Evolutionary conservation across 2,888 invertebrate genomes (phyloP).

Genomic region (Leptinotarsa peninsularis): DNA sequence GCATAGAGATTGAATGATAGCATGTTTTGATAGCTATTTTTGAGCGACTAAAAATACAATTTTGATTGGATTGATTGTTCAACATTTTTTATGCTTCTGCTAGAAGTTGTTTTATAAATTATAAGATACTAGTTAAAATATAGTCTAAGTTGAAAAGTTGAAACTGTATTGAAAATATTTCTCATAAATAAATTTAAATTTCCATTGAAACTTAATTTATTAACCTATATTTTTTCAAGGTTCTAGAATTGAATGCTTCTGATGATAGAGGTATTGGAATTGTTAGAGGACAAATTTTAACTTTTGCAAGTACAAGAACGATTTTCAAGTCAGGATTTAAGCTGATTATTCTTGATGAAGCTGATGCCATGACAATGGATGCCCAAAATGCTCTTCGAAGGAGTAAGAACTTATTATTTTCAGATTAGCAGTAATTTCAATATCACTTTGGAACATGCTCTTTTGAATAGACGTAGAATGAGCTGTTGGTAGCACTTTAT

Average conservation of each 20-base stretch:
- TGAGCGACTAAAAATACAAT: too few relatives aligned
- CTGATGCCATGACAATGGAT: constrained; percentile 99
- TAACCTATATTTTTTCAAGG: constrained; percentile 67
- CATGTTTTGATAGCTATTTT: too few relatives aligned
- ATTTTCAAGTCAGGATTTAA: constrained; percentile 95
- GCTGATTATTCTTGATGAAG: constrained; percentile 96
- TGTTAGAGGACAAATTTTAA: constrained; percentile 92
- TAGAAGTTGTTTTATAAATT: constrained; percentile 10
- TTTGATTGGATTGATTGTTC: too few relatives aligned
- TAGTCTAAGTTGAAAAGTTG: too few relatives aligned
- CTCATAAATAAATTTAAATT: neutral
- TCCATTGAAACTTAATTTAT: neutral
- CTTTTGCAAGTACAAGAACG: constrained; percentile 96
- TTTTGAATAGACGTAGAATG: neutral
- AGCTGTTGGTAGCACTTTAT: too few relatives aligned
- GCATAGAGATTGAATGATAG: too few relatives aligned
- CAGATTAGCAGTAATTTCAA: neutral
- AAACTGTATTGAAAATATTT: neutral
- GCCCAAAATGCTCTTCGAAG: constrained; percentile 97
- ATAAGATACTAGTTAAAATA: too few relatives aligned
- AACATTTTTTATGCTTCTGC: too few relatives aligned
- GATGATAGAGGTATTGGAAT: constrained; percentile 98
- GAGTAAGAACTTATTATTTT: constrained; percentile 71
- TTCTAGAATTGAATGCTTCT: constrained; percentile 94
- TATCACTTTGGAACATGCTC: neutral